phyloP scores from a whole-genome alignment of 2,113 vertebrate genomes.

The Nipponia nippon region DNA sequence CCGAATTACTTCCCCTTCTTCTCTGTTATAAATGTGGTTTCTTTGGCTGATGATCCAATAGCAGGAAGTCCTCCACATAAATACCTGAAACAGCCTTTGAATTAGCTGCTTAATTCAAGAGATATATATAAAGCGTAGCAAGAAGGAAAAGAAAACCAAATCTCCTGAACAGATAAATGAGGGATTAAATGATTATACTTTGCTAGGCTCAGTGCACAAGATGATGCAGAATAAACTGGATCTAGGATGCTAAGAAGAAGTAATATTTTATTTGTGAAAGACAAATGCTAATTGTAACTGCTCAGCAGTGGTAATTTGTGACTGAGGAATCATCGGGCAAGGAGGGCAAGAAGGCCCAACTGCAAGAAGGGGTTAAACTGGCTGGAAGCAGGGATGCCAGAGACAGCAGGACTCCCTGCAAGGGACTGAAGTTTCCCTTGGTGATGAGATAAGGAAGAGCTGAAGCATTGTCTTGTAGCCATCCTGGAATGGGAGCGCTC shows the following conservation, averaged over 20 bases:
- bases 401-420: background rate
- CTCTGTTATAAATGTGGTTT: background rate
- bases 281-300: background rate
- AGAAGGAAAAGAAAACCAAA: background rate
- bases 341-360: background rate
- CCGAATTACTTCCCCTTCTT: background rate
- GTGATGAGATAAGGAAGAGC: background rate
- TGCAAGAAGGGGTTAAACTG: background rate
- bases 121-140: fast-evolving
- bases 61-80: background rate
- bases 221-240: background rate
- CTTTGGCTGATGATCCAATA: background rate
- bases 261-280: background rate
- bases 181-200: background rate
- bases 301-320: background rate
- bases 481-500: background rate
- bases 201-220: background rate
- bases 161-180: background rate
- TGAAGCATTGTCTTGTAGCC: background rate
- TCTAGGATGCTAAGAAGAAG: background rate
- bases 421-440: background rate
- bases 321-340: background rate
- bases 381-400: background rate
- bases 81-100: background rate
- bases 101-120: background rate